Conservation (phyloP, 2,888 invertebrate species). For the Campoletis raptor region DNA sequence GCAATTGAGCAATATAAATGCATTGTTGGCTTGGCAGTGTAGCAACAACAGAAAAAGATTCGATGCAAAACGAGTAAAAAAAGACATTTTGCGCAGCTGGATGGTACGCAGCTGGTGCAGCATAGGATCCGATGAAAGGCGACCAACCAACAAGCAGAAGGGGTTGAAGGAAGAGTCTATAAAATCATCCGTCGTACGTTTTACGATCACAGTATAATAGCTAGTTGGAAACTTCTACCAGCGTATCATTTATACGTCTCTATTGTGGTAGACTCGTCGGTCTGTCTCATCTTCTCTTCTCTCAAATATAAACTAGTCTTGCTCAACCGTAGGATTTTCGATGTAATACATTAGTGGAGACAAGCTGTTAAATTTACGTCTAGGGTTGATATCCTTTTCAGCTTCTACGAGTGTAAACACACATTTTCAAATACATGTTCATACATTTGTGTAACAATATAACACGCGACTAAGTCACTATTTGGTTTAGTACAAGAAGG, state of each 20-base stretch:
- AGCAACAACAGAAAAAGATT: neutral
- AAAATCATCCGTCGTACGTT: conserved; percentile 69
- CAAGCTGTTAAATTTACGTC: conserved; percentile 53
- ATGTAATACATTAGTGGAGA: conserved; percentile 56
- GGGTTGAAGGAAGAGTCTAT: conserved; percentile 53
- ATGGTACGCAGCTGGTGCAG: conserved; percentile 50
- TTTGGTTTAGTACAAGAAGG: neutral
- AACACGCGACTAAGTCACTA: neutral
- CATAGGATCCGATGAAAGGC: conserved; percentile 38
- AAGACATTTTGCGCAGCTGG: conserved; percentile 28
- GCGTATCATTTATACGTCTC: conserved; percentile 38
- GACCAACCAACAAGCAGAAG: neutral
- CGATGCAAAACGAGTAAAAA: conserved; percentile 18
- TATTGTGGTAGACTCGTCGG: conserved; percentile 17
- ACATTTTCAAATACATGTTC: neutral
- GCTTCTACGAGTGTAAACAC: neutral
- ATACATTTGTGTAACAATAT: neutral
- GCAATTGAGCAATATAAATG: conserved; percentile 9
- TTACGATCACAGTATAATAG: conserved; percentile 66
- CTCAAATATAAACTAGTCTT: conserved; percentile 6
- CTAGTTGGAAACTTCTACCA: conserved; percentile 52
- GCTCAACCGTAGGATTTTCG: conserved; percentile 32
- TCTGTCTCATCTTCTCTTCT: conserved; percentile 23
- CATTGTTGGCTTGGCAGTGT: conserved; percentile 8
- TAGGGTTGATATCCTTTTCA: neutral